Conservation (phyloP, 2,113 vertebrate genomes). For the Pterocles gutturalis region DNA sequence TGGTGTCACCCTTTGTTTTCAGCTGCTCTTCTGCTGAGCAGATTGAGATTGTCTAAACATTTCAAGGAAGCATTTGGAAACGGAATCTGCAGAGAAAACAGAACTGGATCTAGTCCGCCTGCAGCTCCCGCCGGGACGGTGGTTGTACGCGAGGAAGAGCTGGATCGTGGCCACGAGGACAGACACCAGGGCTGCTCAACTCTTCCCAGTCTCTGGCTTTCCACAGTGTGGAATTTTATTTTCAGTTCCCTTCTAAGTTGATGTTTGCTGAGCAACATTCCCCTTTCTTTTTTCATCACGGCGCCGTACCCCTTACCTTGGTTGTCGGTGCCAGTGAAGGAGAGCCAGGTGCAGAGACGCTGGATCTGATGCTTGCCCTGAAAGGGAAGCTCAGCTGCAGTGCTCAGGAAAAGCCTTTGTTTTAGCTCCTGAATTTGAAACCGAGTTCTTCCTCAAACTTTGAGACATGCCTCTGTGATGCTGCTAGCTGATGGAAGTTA, state of each 20-base stretch:
- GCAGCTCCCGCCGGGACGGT: neutral
- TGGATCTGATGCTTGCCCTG: neutral
- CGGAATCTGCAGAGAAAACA: neutral
- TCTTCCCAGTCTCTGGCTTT: neutral
- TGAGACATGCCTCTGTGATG: neutral
- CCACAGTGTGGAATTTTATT: neutral
- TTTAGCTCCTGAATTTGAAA: neutral
- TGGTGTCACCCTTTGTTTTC: neutral
- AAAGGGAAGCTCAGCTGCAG: neutral
- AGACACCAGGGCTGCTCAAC: neutral
- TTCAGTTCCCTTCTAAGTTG: neutral
- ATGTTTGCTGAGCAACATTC: neutral
- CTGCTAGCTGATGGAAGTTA: constrained; percentile 25
- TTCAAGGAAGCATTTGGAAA: neutral
- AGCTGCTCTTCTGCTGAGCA: neutral
- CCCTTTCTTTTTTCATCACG: neutral
- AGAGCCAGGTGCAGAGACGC: neutral
- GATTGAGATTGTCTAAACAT: neutral
- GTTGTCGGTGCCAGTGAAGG: neutral
- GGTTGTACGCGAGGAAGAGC: neutral
- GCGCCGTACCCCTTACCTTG: neutral
- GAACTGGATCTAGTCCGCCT: rapidly evolving
- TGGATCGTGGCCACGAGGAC: neutral
- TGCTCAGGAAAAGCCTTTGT: neutral
- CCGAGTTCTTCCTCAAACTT: neutral